Evolutionary conservation across 2,888 invertebrate genomes (phyloP).

Genomic region (Callinectes sapidus): DNA sequence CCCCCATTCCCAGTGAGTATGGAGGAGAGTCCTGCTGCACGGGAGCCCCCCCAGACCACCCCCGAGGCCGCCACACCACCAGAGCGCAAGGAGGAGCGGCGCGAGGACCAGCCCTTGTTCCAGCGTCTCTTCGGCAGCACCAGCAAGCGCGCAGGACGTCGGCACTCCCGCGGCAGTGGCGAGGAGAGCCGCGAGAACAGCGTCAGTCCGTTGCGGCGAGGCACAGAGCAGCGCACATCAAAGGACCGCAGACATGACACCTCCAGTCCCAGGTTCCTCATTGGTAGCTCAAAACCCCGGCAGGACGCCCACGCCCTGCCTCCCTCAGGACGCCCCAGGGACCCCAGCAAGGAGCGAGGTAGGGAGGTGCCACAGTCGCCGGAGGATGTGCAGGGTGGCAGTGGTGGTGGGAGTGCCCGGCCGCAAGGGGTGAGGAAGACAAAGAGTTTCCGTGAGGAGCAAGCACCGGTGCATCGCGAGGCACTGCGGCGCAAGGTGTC

Average conservation of each 20-base stretch:
- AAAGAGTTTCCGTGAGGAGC: conserved; percentile 61
- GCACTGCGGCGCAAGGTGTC: conserved; percentile 32
- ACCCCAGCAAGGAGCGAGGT: conserved; percentile 52
- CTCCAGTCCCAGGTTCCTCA: conserved; percentile 48
- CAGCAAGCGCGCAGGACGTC: conserved; percentile 62
- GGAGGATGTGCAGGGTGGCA: conserved; percentile 16
- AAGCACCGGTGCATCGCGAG: conserved; percentile 20
- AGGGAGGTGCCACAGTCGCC: conserved; percentile 34
- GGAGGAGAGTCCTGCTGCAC: not conserved
- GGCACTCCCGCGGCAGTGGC: conserved; percentile 54
- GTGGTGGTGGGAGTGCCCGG: not conserved
- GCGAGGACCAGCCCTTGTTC: conserved; percentile 57
- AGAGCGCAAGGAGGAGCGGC: conserved; percentile 52
- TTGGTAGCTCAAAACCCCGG: conserved; percentile 45
- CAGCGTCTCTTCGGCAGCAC: conserved; percentile 66
- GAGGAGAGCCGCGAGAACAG: conserved; percentile 67
- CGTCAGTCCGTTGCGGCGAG: conserved; percentile 63
- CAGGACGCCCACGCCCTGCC: conserved; percentile 60
- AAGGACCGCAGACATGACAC: conserved; percentile 60
- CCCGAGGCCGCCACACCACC: not conserved
- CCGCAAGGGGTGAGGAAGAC: conserved; percentile 53
- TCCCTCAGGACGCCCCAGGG: conserved; percentile 58
- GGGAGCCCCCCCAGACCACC: too few species aligned
- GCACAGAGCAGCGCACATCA: conserved; percentile 55
- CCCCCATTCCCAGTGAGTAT: too few species aligned